A percentile compares a stretch with the other conserved stretches of the same genome.
Evolutionary conservation across 2,888 invertebrate species (phyloP).

Genomic region (Pemphredon lugubris): DNA sequence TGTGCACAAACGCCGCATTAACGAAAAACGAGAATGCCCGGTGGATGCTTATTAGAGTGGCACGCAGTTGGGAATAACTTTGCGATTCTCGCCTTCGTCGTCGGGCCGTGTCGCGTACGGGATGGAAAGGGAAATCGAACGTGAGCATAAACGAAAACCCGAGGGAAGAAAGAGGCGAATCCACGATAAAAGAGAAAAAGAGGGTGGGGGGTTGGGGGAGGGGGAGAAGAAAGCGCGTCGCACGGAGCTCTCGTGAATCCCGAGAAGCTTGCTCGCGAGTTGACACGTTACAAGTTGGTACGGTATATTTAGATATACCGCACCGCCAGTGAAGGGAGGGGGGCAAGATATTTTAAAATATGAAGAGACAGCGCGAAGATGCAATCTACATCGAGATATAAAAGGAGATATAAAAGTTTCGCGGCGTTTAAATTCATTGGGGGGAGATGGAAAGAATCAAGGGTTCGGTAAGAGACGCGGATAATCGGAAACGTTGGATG

Average conservation of each 20-base stretch:
- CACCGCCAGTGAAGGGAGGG: constrained; percentile 26
- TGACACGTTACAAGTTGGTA: constrained; percentile 52
- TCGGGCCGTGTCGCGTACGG: background rate
- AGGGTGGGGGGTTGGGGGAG: too few species aligned
- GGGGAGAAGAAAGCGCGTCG: too few species aligned
- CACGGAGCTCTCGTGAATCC: background rate
- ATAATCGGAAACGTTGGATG: too few species aligned
- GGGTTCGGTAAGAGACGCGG: too few species aligned
- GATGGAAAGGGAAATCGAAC: background rate
- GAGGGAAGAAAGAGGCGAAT: background rate
- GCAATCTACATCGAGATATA: constrained; percentile 47
- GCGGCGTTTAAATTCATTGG: too few species aligned
- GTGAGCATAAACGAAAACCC: background rate
- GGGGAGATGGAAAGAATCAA: too few species aligned
- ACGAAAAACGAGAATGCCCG: constrained; percentile 63
- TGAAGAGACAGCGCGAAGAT: constrained; percentile 31
- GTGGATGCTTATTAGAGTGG: background rate
- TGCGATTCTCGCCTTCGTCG: background rate
- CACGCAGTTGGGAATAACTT: background rate
- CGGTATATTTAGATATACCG: constrained; percentile 60
- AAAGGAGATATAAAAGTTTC: too few species aligned
- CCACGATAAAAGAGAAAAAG: background rate
- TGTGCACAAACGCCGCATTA: constrained; percentile 56
- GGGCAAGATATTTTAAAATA: constrained; percentile 63
- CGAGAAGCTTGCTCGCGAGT: constrained; percentile 28